Evolutionary conservation across 2,113 vertebrate species (phyloP).

Genomic region (Brevimyrus niger): DNA sequence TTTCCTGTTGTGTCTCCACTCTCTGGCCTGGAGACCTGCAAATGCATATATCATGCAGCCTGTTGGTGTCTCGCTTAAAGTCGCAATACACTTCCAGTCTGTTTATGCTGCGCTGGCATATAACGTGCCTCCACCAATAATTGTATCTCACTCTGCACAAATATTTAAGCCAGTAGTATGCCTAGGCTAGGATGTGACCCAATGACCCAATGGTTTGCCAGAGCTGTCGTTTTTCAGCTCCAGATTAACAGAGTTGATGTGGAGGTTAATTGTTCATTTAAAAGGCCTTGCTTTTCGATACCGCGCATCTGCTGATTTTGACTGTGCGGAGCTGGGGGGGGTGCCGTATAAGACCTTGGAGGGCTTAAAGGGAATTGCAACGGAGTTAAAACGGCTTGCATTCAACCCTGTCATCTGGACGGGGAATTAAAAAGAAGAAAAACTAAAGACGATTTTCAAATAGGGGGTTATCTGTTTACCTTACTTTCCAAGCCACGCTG

Average conservation of each 20-base stretch:
- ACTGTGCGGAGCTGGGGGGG: neutral
- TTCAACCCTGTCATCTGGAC: neutral
- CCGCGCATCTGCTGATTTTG: neutral
- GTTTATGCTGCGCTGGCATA: neutral
- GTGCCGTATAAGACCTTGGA: conserved; percentile 19
- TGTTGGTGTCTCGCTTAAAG: neutral
- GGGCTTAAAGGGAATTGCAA: conserved; percentile 14
- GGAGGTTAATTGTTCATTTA: conserved; percentile 29
- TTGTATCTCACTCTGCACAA: neutral
- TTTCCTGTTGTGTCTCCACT: neutral
- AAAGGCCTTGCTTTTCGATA: conserved; percentile 10
- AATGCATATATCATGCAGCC: neutral
- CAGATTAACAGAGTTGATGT: conserved; percentile 6
- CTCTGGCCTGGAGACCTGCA: neutral
- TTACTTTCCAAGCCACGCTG: neutral
- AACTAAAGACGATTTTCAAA: neutral
- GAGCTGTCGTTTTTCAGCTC: neutral
- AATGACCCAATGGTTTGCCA: neutral
- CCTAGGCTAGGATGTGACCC: neutral
- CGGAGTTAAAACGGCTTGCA: conserved; percentile 6
- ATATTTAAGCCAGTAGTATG: neutral
- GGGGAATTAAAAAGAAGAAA: conserved; percentile 2
- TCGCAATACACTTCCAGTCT: neutral
- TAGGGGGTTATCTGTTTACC: neutral
- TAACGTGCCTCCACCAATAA: neutral